Evolutionary conservation across 1,140 invertebrate genomes (phyloP).

Genomic region (Medauroidea extradentata): DNA sequence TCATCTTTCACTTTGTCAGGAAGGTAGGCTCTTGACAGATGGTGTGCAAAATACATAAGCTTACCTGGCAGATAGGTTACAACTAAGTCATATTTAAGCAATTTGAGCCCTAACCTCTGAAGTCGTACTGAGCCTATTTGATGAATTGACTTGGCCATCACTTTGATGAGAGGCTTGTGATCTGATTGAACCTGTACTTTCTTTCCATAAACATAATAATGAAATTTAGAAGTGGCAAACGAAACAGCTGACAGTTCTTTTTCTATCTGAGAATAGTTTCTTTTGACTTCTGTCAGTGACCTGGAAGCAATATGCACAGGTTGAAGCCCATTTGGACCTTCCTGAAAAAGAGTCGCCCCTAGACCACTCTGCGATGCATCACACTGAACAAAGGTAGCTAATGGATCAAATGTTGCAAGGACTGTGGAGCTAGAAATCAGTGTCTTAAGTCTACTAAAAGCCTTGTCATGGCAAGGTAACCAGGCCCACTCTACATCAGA

Average conservation of each 20-base stretch:
- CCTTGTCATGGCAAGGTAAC: not conserved
- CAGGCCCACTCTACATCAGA: not conserved
- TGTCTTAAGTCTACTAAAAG: not conserved
- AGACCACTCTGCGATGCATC: not conserved
- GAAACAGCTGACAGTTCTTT: conserved; percentile 29
- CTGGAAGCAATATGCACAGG: conserved; percentile 19
- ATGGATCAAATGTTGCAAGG: not conserved
- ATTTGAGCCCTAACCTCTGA: conserved; percentile 37
- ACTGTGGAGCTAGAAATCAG: not conserved
- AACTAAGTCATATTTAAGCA: conserved; percentile 16
- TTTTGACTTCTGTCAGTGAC: conserved; percentile 28
- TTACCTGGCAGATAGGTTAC: not conserved
- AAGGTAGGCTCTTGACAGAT: not conserved
- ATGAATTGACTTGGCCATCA: conserved; percentile 38
- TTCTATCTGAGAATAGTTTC: conserved; percentile 30
- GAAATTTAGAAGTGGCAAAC: conserved; percentile 22
- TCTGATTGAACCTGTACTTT: conserved; percentile 20
- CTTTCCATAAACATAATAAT: conserved; percentile 26
- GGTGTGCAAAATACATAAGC: not conserved
- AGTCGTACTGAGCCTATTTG: conserved; percentile 35
- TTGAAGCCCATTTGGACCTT: conserved; percentile 20
- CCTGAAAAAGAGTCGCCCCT: not conserved
- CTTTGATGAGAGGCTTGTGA: conserved; percentile 27
- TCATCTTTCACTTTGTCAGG: too few species aligned
- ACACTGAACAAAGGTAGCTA: not conserved